Evolutionary conservation across 1,140 invertebrate species (phyloP), one percentile per base, ranked within the genome.

Genomic region (Ptiloglossa arizonensis): DNA sequence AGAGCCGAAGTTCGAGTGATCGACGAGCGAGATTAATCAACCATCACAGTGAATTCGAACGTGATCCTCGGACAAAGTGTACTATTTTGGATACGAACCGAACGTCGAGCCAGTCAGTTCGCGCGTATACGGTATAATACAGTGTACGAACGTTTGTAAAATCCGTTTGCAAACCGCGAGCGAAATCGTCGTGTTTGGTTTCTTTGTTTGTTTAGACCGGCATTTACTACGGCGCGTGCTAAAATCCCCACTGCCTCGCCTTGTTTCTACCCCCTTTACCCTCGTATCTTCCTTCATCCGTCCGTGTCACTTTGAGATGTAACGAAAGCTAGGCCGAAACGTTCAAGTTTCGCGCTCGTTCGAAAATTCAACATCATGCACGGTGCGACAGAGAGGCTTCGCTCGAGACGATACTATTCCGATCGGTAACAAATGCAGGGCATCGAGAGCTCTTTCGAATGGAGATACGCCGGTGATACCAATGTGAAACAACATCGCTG

Each of bases 401-500:
- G 5, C 13, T 38, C 24, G 9, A 11, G 19, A 29, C 13, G 9
- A 64, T 19, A 22, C 15, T 29, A 22, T 4, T 35, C 19, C 19
- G 57, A 50, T 72, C 57, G 69, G 24, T 74, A 66, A 24, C 62
- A 5, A 64, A 52, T 17, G 46, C 24, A 13, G 32, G 35, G n/a
- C 13, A 5, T n/a, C n/a, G n/a, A 32, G 5, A 11, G n/a, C 2
- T 41, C 11, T 2, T 60, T 35, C 17, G 27, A 41, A 71, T 46
- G 54, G 27, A 71, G 38, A 22, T 57, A 17, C 54, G 13, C 3
- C 17, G 22, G 52, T 57, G 68, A 29, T 59, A 38, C 6, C 13
- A 19, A 4, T 22, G 15, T 38, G 4, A 29, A 44, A 13, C 56
- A 17, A 8, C 32, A 3, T 5, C 38, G 29, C 24, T n/a, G n/a